Percentiles rank a stretch among this genome's conserved stretches.
phyloP scores from a whole-genome alignment of 1,140 invertebrate species.

The Drosophila yakuba region DNA sequence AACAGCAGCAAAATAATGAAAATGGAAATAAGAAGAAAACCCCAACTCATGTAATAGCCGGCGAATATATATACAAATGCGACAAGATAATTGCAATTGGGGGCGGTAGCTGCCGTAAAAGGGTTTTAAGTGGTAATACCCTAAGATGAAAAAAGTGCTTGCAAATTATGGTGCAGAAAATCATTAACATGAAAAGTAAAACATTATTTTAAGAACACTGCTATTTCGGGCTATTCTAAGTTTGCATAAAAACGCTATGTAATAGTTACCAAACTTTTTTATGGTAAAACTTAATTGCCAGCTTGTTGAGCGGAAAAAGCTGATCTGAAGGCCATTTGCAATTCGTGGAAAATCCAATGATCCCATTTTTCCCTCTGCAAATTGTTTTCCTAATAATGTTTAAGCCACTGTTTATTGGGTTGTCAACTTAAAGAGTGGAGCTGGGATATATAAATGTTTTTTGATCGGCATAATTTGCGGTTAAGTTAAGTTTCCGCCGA shows the following conservation, averaged over 20 bases:
- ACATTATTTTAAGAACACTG: too few relatives aligned
- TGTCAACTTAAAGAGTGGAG: slow-evolving; percentile 67
- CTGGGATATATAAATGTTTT: slow-evolving; percentile 36
- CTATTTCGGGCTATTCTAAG: too few relatives aligned
- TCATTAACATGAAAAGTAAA: too few relatives aligned
- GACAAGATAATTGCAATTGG: slow-evolving; percentile 40
- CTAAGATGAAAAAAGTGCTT: not conserved
- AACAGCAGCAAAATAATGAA: slow-evolving; percentile 44
- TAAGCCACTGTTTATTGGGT: slow-evolving; percentile 45
- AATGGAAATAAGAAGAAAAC: slow-evolving; percentile 45
- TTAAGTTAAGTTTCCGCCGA: slow-evolving; percentile 41
- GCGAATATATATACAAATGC: slow-evolving; percentile 45
- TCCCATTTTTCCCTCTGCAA: not conserved
- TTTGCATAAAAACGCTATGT: too few relatives aligned
- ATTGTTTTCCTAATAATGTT: slow-evolving; percentile 29
- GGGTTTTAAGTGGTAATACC: slow-evolving; percentile 11
- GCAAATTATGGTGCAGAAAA: too few relatives aligned
- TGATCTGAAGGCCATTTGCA: slow-evolving; percentile 8
- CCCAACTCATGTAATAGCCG: slow-evolving; percentile 61
- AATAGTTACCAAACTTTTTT: too few relatives aligned
- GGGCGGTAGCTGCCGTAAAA: slow-evolving; percentile 12
- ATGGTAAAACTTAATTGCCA: too few relatives aligned
- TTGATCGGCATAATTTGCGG: slow-evolving; percentile 55
- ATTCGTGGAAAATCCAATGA: slow-evolving; percentile 6
- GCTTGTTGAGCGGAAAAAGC: not conserved